phyloP scores from a whole-genome alignment of 2,888 invertebrate genomes.

The Noctuana brunneofusca region DNA sequence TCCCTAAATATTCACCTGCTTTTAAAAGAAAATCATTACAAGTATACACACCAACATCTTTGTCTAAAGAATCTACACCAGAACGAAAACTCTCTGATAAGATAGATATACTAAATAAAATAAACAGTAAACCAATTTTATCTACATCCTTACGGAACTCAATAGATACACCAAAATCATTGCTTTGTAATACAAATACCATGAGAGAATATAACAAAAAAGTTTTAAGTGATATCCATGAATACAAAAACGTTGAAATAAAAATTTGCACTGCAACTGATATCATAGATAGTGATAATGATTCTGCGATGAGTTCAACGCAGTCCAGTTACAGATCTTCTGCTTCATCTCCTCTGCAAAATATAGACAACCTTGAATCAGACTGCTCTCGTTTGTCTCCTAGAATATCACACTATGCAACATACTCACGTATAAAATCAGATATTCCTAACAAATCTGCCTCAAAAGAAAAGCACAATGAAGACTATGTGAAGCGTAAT shows the following conservation, averaged over 20 bases:
- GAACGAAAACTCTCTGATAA: constrained; percentile 67
- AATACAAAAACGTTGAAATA: constrained; percentile 73
- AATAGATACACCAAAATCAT: constrained; percentile 47
- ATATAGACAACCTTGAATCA: constrained; percentile 82
- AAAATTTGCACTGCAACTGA: constrained; percentile 75
- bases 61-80: constrained; percentile 77
- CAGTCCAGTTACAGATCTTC: constrained; percentile 90
- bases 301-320: constrained; percentile 93
- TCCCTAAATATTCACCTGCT: constrained; percentile 92
- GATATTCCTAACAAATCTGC: constrained; percentile 66
- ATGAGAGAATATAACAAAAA: constrained; percentile 62
- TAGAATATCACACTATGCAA: constrained; percentile 65
- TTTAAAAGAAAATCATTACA: constrained; percentile 90
- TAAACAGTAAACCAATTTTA: constrained; percentile 51
- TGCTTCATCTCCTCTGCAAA: constrained; percentile 89
- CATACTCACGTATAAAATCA: constrained; percentile 72
- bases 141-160: constrained; percentile 55
- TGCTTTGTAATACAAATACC: constrained; percentile 48
- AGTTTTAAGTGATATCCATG: constrained; percentile 55
- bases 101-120: constrained; percentile 56
- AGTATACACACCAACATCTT: constrained; percentile 79
- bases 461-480: constrained; percentile 60
- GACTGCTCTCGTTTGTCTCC: constrained; percentile 80
- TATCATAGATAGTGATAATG: constrained; percentile 90
- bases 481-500: constrained; percentile 80